phyloP scores from a whole-genome alignment of 2,797 vertebrate species.

The Crypturellus tataupa region DNA sequence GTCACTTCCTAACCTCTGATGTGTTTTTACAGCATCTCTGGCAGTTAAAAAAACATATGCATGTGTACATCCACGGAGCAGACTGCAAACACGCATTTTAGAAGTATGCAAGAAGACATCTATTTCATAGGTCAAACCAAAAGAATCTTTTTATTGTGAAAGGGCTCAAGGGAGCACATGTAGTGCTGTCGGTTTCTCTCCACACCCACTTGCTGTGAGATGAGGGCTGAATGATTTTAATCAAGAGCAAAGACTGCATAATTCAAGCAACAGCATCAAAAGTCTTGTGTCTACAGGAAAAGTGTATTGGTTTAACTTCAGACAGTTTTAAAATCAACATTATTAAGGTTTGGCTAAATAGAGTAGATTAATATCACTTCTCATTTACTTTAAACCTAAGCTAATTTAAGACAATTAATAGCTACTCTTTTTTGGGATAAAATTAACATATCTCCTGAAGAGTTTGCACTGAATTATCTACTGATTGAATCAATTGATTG shows the following conservation, averaged over 20 bases:
- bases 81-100: conserved; percentile 5
- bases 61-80: neutral
- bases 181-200: neutral
- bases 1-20: conserved; percentile 46
- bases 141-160: neutral
- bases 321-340: neutral
- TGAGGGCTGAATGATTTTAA: neutral
- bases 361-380: conserved; percentile 25
- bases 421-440: neutral
- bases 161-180: neutral
- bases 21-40: neutral
- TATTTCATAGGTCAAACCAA: neutral
- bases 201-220: neutral
- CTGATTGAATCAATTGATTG: conserved; percentile 22
- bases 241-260: neutral
- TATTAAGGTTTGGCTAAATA: conserved; percentile 37
- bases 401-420: conserved; percentile 49
- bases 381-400: conserved; percentile 37
- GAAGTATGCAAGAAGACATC: neutral
- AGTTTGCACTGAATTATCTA: neutral
- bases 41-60: neutral
- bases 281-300: neutral
- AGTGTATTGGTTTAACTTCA: neutral
- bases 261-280: conserved; percentile 45
- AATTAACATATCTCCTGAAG: neutral